Percentiles rank a stretch among this genome's conserved stretches.
Evolutionary conservation across 2,888 invertebrate species (phyloP).

Genomic region (Drosophila paracracens): DNA sequence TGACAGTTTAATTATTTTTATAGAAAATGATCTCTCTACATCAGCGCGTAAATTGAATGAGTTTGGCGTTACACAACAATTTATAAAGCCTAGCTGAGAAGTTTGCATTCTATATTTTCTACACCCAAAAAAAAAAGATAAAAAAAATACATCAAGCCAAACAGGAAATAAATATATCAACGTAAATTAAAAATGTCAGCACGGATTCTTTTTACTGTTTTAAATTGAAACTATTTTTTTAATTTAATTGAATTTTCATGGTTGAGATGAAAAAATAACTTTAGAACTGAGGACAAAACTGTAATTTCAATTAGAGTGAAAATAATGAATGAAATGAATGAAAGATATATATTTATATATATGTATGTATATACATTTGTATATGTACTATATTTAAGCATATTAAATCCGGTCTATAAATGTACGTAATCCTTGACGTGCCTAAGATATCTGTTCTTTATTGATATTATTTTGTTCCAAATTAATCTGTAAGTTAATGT

Average conservation of each 20-base stretch:
- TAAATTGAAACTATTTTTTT: not conserved
- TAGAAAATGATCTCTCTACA: conserved; percentile 48
- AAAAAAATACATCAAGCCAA: not conserved
- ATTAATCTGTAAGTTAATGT: not conserved
- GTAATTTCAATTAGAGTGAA: not conserved
- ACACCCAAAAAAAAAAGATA: not conserved
- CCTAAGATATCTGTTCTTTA: not conserved
- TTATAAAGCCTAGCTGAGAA: not conserved
- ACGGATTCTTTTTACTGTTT: not conserved
- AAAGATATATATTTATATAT: too few relatives aligned
- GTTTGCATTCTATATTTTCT: not conserved
- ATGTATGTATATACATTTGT: too few relatives aligned
- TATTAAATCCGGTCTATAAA: too few relatives aligned
- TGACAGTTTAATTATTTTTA: conserved; percentile 77
- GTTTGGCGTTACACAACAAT: conserved; percentile 1
- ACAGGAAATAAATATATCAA: not conserved
- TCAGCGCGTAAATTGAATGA: conserved; percentile 38
- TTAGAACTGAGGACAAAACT: not conserved
- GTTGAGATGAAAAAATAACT: not conserved
- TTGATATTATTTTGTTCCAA: too few relatives aligned
- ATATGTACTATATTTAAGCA: too few relatives aligned
- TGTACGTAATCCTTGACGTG: not conserved
- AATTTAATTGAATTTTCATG: not conserved
- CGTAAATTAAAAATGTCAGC: not conserved
- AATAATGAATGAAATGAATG: not conserved